Base-by-base conservation (phyloP, 2,113 vertebrate genomes). In the Platysternon megacephalum region DNA sequence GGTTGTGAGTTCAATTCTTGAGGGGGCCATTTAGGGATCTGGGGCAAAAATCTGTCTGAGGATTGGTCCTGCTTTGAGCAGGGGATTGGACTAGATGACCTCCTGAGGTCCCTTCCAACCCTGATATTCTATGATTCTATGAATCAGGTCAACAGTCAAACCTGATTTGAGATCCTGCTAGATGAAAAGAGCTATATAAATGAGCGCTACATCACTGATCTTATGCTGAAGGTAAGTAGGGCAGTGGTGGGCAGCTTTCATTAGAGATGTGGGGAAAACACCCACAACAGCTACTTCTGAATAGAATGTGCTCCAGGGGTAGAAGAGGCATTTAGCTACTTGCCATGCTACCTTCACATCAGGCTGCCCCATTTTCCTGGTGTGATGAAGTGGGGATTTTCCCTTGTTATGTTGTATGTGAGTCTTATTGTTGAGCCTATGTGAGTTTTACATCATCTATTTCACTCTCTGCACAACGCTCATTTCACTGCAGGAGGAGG, bases 391-490 rank as follows among this genome's bases (percentile, higher is more conserved):
- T 53, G 52, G 52, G 52, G 52, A 53, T 53, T 53, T 53, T 53
- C 52, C 52, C 52, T 53, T 53, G 21, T 53, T 53, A 53, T 53
- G 21, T 22, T 53, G 21, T 22, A 22, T 22, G 52, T 53, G 21
- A 22, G 52, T 53, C 21, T 53, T 53, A 53, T 21, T 53, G 52
- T 53, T 53, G 52, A 22, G 52, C 52, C 21, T 53, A 53, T 53
- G 52, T 53, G 52, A 53, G 52, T 53, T 53, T 53, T 53, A 22
- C 1, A 84, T 28, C 49, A 85, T 65, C 21, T 32, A 21, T 42
- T 74, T 22, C 2, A 1, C 5, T 49, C 6, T 16, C 4, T n/a
- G 10, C n/a, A 55, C n/a, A 42, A 46, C 1, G 8, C 6, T 65
- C 12, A 5, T 4, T 26, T 44, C 56, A 68, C 8, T 2, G 10